Evolutionary conservation across 53 echinoderm and acorn worm genomes (phyloP), one percentile per base, ranked within the genome.

Genomic region (Mesocentrotus franciscanus): DNA sequence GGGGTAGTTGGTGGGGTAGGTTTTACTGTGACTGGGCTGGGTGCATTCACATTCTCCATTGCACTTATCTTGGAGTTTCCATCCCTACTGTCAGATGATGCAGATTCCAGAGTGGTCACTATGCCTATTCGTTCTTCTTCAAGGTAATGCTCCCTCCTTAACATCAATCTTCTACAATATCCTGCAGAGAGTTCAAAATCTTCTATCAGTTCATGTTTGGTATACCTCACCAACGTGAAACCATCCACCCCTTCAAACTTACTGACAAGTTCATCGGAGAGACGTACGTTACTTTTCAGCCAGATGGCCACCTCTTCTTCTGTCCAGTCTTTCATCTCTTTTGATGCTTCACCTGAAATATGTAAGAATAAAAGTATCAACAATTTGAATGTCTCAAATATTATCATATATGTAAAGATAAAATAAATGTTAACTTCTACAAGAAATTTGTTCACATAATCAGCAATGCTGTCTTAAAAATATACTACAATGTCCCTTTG

Each of bases 201-300:
- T 92, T 72, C 76, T 27, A 14, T 74, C 24, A 92, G 56, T 75
- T 92, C 76, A 72, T 35, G 56, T 74, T 74, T 71, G 0, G 39
- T 15, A 56, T 72, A 74, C 74, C 92, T 92, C 11, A 74, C 92
- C 49, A 92, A 26, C 26, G 56, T 72, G 92, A 72, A 92, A n/a
- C 92, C 92, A 74, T 92, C 75, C 15, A 92, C 74, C 10, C 92
- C 92, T 68, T 71, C 92, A 74, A 74, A 74, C 70, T 68, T 61
- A 68, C 39, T 91, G 91, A 92, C 92, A 26, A 72, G 1, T 13
- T 74, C 92, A 49, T 92, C 92, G 56, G 92, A 92, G 49, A 92
- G 14, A 10, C 55, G 56, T 32, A 92, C 92, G 1, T 75, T 56
- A 10, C 13, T 49, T 24, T 92, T 92, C 24, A 92, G 75, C 92